These are phyloP conservation scores for Erebia aethiops DNA, from an alignment of 2,888 invertebrate genomes.

Conservation along the genomic window DNA sequence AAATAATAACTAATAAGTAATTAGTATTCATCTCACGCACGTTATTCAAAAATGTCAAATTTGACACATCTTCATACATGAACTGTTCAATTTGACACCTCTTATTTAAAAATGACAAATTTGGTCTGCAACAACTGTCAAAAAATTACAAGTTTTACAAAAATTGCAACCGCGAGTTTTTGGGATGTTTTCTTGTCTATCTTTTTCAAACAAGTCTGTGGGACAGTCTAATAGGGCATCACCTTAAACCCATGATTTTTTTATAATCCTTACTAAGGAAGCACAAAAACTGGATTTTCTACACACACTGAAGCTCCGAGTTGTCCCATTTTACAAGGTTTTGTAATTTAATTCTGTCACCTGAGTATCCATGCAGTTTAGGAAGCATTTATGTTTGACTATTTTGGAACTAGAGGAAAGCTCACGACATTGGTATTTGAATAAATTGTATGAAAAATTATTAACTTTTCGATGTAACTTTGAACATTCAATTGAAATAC, in stretches of 20 bases:
- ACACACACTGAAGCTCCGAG: conserved; percentile 75
- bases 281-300: conserved; percentile 68
- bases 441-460: not conserved
- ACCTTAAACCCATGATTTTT: conserved; percentile 64
- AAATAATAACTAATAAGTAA: no score
- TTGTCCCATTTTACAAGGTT: conserved; percentile 57
- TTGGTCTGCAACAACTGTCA: not conserved
- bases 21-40: no score
- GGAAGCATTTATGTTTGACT: conserved; percentile 34
- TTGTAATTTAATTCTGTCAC: conserved; percentile 61
- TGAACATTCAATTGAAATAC: no score
- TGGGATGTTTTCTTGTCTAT: not conserved
- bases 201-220: conserved; percentile 9
- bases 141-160: not conserved
- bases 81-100: not conserved
- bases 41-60: no score
- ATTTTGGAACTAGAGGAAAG: conserved; percentile 24
- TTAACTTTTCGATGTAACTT: no score
- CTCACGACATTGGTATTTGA: not conserved
- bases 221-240: conserved; percentile 49
- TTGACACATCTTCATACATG: not conserved
- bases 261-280: conserved; percentile 51
- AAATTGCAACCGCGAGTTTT: no score
- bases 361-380: conserved; percentile 73
- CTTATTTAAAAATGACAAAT: not conserved